phyloP scores from a whole-genome alignment of 2,113 vertebrate species.

The Sylvia atricapilla region DNA sequence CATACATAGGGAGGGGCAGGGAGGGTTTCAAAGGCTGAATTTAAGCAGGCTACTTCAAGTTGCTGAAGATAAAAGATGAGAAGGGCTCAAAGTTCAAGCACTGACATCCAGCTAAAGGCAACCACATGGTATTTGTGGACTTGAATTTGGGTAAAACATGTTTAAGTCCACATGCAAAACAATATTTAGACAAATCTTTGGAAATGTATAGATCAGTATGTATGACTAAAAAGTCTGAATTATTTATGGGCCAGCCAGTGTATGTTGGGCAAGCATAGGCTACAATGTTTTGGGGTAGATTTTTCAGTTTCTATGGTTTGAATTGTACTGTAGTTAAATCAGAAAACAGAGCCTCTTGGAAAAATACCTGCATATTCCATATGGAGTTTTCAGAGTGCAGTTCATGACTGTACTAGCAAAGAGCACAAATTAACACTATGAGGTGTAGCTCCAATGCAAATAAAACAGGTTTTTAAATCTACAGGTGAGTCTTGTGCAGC shows the following conservation, averaged over 20 bases:
- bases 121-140: not conserved
- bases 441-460: not conserved
- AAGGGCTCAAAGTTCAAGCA: slow-evolving; percentile 20
- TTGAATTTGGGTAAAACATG: not conserved
- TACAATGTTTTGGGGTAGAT: not conserved
- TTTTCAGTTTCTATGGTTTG: not conserved
- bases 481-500: not conserved
- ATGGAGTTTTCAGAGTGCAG: not conserved
- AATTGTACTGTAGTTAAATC: not conserved
- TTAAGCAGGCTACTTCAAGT: slow-evolving; percentile 13
- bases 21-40: slow-evolving; percentile 4
- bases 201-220: not conserved
- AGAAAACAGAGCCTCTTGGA: not conserved
- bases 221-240: not conserved
- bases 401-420: not conserved
- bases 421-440: not conserved
- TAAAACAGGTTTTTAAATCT: not conserved
- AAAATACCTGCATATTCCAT: not conserved
- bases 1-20: not conserved
- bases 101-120: slow-evolving; percentile 12
- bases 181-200: not conserved
- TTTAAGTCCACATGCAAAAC: not conserved
- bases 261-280: not conserved
- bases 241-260: not conserved
- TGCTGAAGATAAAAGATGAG: slow-evolving; percentile 27